Evolutionary conservation across 2,113 vertebrate species (phyloP).

Genomic region (Hippocampus abdominalis): DNA sequence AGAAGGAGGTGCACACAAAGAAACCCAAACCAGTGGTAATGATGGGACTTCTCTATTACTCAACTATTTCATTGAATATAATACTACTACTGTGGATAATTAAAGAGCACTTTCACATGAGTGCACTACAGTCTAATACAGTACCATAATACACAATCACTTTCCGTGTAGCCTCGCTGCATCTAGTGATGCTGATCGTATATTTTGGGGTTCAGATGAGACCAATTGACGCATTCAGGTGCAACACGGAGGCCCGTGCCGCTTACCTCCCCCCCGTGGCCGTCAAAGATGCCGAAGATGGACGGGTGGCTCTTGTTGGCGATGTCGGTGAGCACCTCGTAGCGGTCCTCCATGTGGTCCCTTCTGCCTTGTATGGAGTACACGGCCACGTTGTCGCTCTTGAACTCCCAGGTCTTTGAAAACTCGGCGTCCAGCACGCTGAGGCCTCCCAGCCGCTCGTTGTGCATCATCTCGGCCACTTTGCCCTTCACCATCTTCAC

Average conservation of each 20-base stretch:
- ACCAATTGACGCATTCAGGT: slow-evolving; percentile 5
- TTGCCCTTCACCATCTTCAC: slow-evolving; percentile 98
- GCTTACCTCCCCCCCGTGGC: slow-evolving; percentile 95
- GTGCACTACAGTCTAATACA: not conserved
- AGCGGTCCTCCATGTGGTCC: slow-evolving; percentile 98
- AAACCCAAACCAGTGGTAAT: not conserved
- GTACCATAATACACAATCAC: not conserved
- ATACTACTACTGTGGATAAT: not conserved
- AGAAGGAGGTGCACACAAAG: slow-evolving; percentile 2
- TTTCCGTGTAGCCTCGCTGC: not conserved
- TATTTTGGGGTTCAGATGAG: not conserved
- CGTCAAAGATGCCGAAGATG: slow-evolving; percentile 97
- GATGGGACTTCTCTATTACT: not conserved
- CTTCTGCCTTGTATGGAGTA: slow-evolving; percentile 96
- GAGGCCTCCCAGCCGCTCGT: slow-evolving; percentile 87
- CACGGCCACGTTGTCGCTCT: slow-evolving; percentile 92
- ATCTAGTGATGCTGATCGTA: slow-evolving; percentile 7
- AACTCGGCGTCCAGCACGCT: slow-evolving; percentile 91
- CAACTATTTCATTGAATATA: not conserved
- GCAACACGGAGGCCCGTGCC: not conserved
- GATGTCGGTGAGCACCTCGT: slow-evolving; percentile 89
- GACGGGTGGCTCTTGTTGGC: slow-evolving; percentile 93
- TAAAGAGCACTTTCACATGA: not conserved
- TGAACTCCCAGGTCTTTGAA: slow-evolving; percentile 97
- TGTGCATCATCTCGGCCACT: slow-evolving; percentile 97